Evolutionary conservation across 2,888 invertebrate species (phyloP).

Genomic region (Thymelicus lineola): DNA sequence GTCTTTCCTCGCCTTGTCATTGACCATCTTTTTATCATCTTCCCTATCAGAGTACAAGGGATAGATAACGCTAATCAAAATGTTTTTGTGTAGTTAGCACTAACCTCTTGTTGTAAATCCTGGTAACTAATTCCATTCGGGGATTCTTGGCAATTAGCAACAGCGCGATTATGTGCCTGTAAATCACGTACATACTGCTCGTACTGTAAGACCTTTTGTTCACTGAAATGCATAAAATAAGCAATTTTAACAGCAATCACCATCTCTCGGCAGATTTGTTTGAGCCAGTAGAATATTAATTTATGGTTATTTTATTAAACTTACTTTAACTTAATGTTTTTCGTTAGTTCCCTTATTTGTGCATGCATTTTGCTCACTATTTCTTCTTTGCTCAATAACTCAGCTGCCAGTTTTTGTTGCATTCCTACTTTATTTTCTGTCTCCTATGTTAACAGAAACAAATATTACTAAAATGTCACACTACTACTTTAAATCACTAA

Average conservation of each 20-base stretch:
- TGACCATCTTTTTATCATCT: too few relatives aligned
- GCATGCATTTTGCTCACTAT: slow-evolving; percentile 73
- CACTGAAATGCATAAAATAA: slow-evolving; percentile 56
- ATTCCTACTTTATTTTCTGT: slow-evolving; percentile 74
- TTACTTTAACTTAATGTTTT: slow-evolving; percentile 76
- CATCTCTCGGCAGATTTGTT: too few relatives aligned
- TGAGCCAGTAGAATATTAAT: too few relatives aligned
- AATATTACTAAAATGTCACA: neutral
- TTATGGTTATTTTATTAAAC: slow-evolving; percentile 38
- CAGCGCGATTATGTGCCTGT: slow-evolving; percentile 63
- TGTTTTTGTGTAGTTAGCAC: neutral
- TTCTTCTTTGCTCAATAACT: slow-evolving; percentile 78
- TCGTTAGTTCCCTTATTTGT: slow-evolving; percentile 73
- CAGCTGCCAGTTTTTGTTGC: slow-evolving; percentile 79
- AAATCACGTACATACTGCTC: slow-evolving; percentile 71
- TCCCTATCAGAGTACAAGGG: too few relatives aligned
- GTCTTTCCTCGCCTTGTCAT: too few relatives aligned
- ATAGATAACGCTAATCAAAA: too few relatives aligned
- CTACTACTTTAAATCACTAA: neutral
- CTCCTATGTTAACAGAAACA: slow-evolving; percentile 61
- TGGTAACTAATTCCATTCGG: slow-evolving; percentile 63
- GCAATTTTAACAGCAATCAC: neutral
- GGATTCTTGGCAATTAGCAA: slow-evolving; percentile 59
- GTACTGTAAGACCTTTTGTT: slow-evolving; percentile 78
- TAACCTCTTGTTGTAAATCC: slow-evolving; percentile 75